Base-by-base conservation (phyloP, 2,888 invertebrate genomes). In the Dioctria linearis region DNA sequence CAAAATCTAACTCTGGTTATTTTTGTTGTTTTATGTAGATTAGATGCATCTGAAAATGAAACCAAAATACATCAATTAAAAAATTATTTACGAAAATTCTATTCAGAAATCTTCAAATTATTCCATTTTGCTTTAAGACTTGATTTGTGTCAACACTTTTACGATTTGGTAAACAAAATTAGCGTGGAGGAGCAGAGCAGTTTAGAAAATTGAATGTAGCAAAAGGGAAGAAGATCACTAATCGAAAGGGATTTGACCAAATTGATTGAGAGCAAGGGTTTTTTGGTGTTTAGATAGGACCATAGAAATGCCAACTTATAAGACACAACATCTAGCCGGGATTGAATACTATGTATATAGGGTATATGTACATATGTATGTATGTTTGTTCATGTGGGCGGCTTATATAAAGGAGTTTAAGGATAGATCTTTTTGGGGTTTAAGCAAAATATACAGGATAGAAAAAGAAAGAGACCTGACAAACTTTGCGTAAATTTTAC, bases 241-340 rank as follows among this genome's bases (percentile, higher is more conserved):
- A 78, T 78, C 78, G 78, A 78, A 63, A 78, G n/a, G 65, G 65
- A 65, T 78, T 78, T 78, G 25, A 65, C 65, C 78, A 61, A 78
- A 78, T 78, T 78, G 78, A 78, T 78, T 78, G 65, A 65, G 65
- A 78, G 65, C n/a, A 51, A 78, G 51, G 54, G 65, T 65, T 76
- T 57, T 75, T 78, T 76, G 46, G 39, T 78, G 65, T 78, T 78
- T 78, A 43, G 39, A 78, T 78, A 78, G 78, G 78, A 78, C 78
- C 63, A 78, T 57, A 73, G 51, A 51, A 69, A 69, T 69, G 25
- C 51, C 9, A 51, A 69, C 11, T 9, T 51, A n/a, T 25, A 42
- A 25, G 11, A 13, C 40, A 8, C 8, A 67, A 67, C 42, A 66
- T 66, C 46, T 37, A 5, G 25, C 37, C 25, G 25, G 51, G 43